Evolutionary conservation across 2,888 invertebrate species (phyloP).

Genomic region (Hipparchia sbordonii): DNA sequence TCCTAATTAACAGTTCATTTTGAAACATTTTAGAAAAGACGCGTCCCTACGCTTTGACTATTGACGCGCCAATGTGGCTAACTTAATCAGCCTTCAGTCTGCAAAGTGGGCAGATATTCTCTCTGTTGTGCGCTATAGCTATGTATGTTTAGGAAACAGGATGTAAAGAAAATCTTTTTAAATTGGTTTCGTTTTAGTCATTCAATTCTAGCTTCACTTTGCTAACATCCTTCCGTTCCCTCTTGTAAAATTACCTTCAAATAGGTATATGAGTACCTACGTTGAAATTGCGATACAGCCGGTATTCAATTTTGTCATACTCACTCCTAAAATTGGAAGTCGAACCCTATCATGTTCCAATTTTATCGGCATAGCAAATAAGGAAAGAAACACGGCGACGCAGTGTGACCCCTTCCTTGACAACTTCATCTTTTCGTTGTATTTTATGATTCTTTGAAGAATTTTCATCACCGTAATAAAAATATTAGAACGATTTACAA

Average conservation of each 20-base stretch:
- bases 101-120: no score
- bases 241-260: no score
- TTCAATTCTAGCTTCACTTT: neutral
- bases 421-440: neutral
- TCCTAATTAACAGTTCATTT: no score
- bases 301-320: slow-evolving; percentile 23
- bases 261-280: neutral
- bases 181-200: neutral
- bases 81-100: no score
- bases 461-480: neutral
- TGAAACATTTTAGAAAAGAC: no score
- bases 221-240: no score
- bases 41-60: no score
- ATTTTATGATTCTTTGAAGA: no score
- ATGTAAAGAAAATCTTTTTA: neutral
- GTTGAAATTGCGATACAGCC: slow-evolving; percentile 11
- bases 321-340: slow-evolving; percentile 30
- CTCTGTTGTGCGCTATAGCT: no score
- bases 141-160: no score
- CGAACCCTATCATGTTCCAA: slow-evolving; percentile 35
- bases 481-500: slow-evolving; percentile 15
- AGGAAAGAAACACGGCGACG: neutral
- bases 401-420: slow-evolving; percentile 32
- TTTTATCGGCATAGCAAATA: slow-evolving; percentile 29
- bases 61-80: no score